These are phyloP conservation scores for Caenorhabditis sp. DNA, from an alignment of 2,888 invertebrate genomes.

Conservation along the genomic window DNA sequence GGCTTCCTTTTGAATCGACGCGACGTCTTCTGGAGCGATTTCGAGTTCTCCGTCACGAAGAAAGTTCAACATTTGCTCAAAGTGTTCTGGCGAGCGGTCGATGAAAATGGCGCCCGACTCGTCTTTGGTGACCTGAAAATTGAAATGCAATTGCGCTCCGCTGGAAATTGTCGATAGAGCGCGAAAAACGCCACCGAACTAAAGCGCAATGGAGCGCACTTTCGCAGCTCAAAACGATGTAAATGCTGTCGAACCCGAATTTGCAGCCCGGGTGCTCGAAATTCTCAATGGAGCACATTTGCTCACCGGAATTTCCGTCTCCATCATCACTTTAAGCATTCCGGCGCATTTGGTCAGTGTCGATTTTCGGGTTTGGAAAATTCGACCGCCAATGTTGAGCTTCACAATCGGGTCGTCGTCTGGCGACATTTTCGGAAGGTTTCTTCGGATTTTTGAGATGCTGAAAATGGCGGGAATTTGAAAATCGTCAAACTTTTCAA, in stretches of 20 bases:
- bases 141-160: too few species aligned
- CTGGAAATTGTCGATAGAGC: too few species aligned
- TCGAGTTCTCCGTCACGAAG: conserved; percentile 94
- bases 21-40: conserved; percentile 90
- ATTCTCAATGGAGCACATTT: too few species aligned
- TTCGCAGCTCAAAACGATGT: too few species aligned
- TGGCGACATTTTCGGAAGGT: too few species aligned
- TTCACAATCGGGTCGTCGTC: neutral
- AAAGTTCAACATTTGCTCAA: conserved; percentile 95
- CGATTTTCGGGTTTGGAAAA: conserved; percentile 8
- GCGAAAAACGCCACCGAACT: too few species aligned
- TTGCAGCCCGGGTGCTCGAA: too few species aligned
- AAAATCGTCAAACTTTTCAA: too few species aligned
- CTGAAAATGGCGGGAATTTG: too few species aligned
- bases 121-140: conserved; percentile 73
- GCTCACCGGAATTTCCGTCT: conserved; percentile 14
- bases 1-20: conserved; percentile 95
- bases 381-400: conserved; percentile 14
- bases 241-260: too few species aligned
- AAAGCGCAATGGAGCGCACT: too few species aligned
- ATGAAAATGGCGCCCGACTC: conserved; percentile 92
- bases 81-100: conserved; percentile 97
- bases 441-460: too few species aligned
- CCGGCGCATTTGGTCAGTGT: conserved; percentile 18
- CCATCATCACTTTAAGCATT: conserved; percentile 6